phyloP scores from a whole-genome alignment of 2,113 vertebrate genomes.

The Melanerpes aurifrons region DNA sequence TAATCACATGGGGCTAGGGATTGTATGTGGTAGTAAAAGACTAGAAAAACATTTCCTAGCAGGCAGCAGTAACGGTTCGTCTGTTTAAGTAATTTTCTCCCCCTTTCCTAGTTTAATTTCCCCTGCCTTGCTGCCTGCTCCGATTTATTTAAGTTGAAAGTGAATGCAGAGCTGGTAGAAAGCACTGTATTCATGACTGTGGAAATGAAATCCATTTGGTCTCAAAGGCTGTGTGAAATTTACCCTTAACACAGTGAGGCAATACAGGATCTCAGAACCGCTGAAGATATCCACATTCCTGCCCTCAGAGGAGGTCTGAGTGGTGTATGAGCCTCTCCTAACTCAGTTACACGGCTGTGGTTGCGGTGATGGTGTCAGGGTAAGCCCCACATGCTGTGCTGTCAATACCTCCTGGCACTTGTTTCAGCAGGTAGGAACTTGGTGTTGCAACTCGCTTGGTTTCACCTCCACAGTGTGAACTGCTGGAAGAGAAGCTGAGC shows the following conservation, averaged over 20 bases:
- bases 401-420: fast-evolving
- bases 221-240: not conserved
- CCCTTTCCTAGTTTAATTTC: slow-evolving; percentile 43
- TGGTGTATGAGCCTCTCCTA: not conserved
- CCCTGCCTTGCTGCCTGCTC: not conserved
- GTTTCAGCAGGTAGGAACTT: not conserved
- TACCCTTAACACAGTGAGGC: not conserved
- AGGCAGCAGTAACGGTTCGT: slow-evolving; percentile 42
- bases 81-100: not conserved
- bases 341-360: fast-evolving
- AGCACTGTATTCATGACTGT: not conserved
- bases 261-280: not conserved
- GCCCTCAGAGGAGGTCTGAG: not conserved
- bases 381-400: not conserved
- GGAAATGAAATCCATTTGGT: not conserved
- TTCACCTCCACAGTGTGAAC: not conserved
- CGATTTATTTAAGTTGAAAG: slow-evolving; percentile 41
- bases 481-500: not conserved
- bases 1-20: slow-evolving; percentile 67
- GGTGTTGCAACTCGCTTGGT: not conserved
- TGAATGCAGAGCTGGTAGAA: not conserved
- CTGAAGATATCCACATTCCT: not conserved
- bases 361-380: fast-evolving
- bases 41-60: slow-evolving; percentile 51
- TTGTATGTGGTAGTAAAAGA: slow-evolving; percentile 59